Evolutionary conservation across 2,797 vertebrate species (phyloP).

Genomic region (Cuculus canorus): DNA sequence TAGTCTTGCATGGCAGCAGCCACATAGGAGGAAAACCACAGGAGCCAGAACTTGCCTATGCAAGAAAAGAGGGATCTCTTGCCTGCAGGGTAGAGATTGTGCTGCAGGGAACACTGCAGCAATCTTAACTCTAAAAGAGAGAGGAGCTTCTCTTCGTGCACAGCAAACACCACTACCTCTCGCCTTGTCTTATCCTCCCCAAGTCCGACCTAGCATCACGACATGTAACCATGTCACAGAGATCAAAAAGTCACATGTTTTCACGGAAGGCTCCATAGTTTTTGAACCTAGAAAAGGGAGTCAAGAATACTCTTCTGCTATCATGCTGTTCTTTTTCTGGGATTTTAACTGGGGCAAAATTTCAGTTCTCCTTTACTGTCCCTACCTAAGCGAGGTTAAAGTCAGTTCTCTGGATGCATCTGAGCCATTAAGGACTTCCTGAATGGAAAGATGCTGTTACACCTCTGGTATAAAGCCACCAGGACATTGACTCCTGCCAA

Average conservation of each 20-base stretch:
- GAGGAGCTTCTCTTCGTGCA: neutral
- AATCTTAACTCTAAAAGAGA: neutral
- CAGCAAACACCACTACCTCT: neutral
- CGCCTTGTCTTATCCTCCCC: neutral
- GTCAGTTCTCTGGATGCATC: neutral
- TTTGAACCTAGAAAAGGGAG: neutral
- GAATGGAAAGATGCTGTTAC: neutral
- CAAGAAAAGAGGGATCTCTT: neutral
- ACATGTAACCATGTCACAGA: fast-evolving
- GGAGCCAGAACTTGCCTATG: neutral
- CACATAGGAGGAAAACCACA: neutral
- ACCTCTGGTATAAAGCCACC: neutral
- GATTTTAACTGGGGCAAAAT: neutral
- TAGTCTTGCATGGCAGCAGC: neutral
- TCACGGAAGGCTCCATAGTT: neutral
- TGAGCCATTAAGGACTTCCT: neutral
- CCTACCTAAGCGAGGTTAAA: neutral
- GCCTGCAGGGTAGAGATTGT: neutral
- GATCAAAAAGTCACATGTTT: neutral
- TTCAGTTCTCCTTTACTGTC: neutral
- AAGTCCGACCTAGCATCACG: neutral
- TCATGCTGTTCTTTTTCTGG: neutral
- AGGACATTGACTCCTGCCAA: neutral
- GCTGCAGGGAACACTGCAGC: neutral
- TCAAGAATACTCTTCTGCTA: neutral